Evolutionary conservation across 2,888 invertebrate species (phyloP).

Genomic region (Tinea semifulvella): DNA sequence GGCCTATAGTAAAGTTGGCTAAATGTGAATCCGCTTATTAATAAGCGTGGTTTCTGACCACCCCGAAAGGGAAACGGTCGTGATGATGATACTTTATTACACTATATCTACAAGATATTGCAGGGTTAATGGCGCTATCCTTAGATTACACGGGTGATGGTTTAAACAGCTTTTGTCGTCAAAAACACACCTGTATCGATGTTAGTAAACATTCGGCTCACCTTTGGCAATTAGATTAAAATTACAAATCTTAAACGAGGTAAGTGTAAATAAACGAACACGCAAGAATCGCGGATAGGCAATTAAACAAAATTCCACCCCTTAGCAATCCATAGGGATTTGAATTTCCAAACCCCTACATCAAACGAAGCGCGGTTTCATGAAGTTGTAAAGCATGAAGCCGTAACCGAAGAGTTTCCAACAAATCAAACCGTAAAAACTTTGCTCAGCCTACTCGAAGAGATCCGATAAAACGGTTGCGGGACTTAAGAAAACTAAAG

Average conservation of each 20-base stretch:
- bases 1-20: no score
- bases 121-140: no score
- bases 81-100: no score
- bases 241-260: not conserved
- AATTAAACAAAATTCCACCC: constrained; percentile 10
- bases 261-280: constrained; percentile 8
- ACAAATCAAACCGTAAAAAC: constrained; percentile 62
- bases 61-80: no score
- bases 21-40: no score
- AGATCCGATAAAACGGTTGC: constrained; percentile 9
- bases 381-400: constrained; percentile 43
- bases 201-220: constrained; percentile 4
- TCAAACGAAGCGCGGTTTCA: constrained; percentile 36
- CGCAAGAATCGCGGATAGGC: not conserved
- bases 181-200: not conserved
- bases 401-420: constrained; percentile 39
- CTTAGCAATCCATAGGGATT: constrained; percentile 40
- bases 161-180: not conserved
- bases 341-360: constrained; percentile 17
- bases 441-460: constrained; percentile 50
- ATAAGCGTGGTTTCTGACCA: no score
- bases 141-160: not conserved
- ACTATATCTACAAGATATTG: no score
- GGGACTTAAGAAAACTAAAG: not conserved
- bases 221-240: no score